Evolutionary conservation across 2,797 vertebrate species (phyloP), one percentile per base, ranked within the genome.

Genomic region (Typhlichthys subterraneus): DNA sequence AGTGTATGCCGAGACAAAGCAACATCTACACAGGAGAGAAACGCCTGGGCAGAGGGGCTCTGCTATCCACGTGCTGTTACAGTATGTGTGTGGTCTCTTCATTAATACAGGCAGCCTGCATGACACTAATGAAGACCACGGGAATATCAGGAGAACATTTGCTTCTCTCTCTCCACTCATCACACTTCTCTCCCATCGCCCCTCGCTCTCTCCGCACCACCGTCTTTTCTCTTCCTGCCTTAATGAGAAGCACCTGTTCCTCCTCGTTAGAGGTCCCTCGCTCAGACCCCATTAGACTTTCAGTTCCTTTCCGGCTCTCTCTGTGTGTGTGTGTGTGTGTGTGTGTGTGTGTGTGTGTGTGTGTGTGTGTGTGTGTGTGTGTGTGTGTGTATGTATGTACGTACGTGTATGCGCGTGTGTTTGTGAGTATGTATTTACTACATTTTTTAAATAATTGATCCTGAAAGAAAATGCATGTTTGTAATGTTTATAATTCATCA

Each of bases 171-270:
- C 2, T 38, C 50, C 49, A 53, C 49, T 12, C 14, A 15, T 52
- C 14, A 13, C 33, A 9, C 57, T 29, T 19, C 29, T 19, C 47
- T 45, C 15, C 38, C 45, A n/a, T 57, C 55, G 3, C 45, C 57
- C 17, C 57, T 51, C 48, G 52, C 58, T 61, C 45, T 59, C 33
- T 57, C 63, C 57, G 19, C 63, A 57, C 63, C n/a, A 69, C 46
- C 19, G 45, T 56, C 79, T 72, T 45, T 14, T 72, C 67, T 71
- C 61, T 68, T 77, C 70, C 2, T 5, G 46, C 59, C 77, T 83
- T 88, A 90, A 90, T 88, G 88, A 91, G 85, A 85, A 88, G 83
- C 87, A 89, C 88, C 87, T 90, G 88, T 88, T 87, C 59, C 62
- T 79, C 62, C 83, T 87, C 50, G 63, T 87, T 87, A 87, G 77